Evolutionary conservation across 2,888 invertebrate species (phyloP), one percentile per base, ranked within the genome.

Genomic region (Calephelis perditalis): DNA sequence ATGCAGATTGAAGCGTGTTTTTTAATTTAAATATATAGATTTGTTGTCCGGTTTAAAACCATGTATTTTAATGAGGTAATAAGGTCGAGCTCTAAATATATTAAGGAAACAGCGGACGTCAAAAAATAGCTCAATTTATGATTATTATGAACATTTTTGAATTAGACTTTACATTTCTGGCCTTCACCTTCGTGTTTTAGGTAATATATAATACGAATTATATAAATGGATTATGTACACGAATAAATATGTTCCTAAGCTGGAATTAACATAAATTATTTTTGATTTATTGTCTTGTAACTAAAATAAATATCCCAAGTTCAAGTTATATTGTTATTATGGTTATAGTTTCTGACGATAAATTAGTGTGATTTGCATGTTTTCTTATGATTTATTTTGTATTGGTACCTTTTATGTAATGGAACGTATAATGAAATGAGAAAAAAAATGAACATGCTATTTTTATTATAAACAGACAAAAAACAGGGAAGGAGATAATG

Each of bases 101-200:
- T 11, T 35, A 52, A 52, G 35, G 52, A 52, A 35, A 52, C 52
- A 52, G 0, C 10, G 35, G 36, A 52, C 35, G 52, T 52, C 52
- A 52, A 35, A 52, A 52, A 52, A 35, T 52, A 7, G 52, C 35
- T 35, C 52, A 52, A 52, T 52, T 52, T 52, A 52, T 52, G 52
- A 52, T 52, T 52, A 11, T 52, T 36, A 52, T 52, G 7, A 35
- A 6, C 11, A 35, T 35, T 35, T 52, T 3, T 52, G 7, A 52
- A 52, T 52, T 35, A 52, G 11, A 15, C 35, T 35, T 35, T 9
- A 11, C 11, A 26, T 35, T 36, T 52, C 7, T 52, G 36, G 3
- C 52, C 52, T 52, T 52, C 36, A 36, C 52, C 52, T 36, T 35
- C 52, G 11, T 52, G 26, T 52, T 4, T 52, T 52, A 52, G 35